These are phyloP conservation scores for Aplochiton taeniatus DNA, from an alignment of 2,797 vertebrate genomes.

Conservation along the genomic window DNA sequence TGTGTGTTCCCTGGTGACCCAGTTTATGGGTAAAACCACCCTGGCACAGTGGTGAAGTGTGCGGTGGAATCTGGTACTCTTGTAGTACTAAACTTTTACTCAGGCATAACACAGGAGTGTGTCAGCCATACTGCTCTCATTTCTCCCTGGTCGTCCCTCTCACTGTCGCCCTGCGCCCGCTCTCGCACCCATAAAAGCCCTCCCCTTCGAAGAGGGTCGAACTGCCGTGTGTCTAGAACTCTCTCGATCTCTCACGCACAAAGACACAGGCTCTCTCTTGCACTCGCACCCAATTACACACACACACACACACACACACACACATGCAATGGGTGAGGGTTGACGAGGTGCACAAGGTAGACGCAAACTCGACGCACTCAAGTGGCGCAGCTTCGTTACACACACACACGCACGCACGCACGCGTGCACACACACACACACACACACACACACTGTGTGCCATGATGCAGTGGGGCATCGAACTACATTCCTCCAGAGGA, in stretches of 20 bases:
- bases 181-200: constrained; percentile 67
- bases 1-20: constrained; percentile 68
- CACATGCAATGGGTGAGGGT: background rate
- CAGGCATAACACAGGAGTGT: constrained; percentile 18
- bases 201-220: constrained; percentile 62
- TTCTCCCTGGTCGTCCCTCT: constrained; percentile 44
- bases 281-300: constrained; percentile 2
- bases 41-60: constrained; percentile 35
- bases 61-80: constrained; percentile 32
- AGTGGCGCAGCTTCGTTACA: constrained; percentile 19
- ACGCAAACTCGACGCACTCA: constrained; percentile 1
- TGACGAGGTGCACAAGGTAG: too few species aligned
- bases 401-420: background rate
- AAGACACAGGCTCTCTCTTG: constrained; percentile 19
- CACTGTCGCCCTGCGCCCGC: constrained; percentile 65
- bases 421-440: constrained; percentile 2
- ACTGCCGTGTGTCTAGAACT: constrained; percentile 54
- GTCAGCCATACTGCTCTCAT: constrained; percentile 21
- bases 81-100: constrained; percentile 15
- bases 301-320: background rate
- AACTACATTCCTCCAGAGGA: constrained; percentile 29
- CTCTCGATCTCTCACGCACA: constrained; percentile 36
- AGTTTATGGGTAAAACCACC: constrained; percentile 67
- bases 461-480: constrained; percentile 44
- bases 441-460: constrained; percentile 38